Evolutionary conservation across 2,113 vertebrate species (phyloP), one percentile per base, ranked within the genome.

Genomic region (Neogobius melanostomus): DNA sequence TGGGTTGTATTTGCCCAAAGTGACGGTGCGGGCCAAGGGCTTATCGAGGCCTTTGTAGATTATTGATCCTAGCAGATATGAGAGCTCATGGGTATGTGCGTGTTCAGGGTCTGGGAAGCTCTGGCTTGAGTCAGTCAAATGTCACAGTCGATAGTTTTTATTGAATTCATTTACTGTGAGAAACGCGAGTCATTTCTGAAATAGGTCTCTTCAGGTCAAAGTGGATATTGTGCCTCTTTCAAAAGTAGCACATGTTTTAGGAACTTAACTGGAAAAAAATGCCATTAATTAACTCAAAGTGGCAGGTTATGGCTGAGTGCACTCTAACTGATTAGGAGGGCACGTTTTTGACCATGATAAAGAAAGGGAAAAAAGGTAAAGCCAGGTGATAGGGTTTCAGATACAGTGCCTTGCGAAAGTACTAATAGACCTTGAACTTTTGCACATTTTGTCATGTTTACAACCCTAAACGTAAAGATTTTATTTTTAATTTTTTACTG

Each of bases 21-120:
- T 90, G 88, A 91, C 90, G 90, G 88, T 83, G 79, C 45, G 67
- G 84, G 69, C 89, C 82, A 86, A 86, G 83, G 66, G 85, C 82
- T 90, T 90, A 91, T 90, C 88, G 76, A 87, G 88, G 81, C 82
- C 89, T 89, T 91, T 88, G 90, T 90, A 90, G 89, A 90, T 90
- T 87, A 91, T 91, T 85, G 89, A 90, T 91, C 77, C 49, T 80
- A 77, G 72, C 79, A 86, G 85, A 91, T 90, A 90, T 11, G 70
- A 71, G 82, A 82, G 82, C 80, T 69, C 76, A 21, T 81, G 16
- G 71, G 53, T 53, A 64, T 56, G 57, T 65, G 79, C 61, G 61
- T 67, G 72, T 71, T 69, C 21, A 61, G 69, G 76, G 73, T 81
- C 84, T 44, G 17, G 82, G 76, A 81, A 81, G 71, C 53, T 85